Percentiles rank a stretch among this genome's conserved stretches.
Conservation (phyloP, 1,140 invertebrate species). For the Sitodiplosis mosellana region DNA sequence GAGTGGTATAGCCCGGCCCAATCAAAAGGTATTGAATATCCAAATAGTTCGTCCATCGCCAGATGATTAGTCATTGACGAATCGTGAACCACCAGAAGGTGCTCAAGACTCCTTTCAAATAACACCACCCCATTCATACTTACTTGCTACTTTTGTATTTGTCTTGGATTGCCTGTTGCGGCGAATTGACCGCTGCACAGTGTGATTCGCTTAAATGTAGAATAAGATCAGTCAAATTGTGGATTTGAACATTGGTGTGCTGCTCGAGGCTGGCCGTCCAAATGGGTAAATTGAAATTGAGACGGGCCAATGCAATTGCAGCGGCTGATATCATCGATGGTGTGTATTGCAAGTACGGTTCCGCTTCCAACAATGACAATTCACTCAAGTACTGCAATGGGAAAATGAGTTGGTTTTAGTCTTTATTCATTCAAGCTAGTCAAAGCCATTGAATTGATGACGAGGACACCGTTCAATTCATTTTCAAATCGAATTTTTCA, state of each 20-base stretch:
- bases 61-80: background rate
- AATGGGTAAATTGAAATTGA: slow-evolving; percentile 41
- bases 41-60: background rate
- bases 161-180: slow-evolving; percentile 66
- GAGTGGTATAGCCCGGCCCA: background rate
- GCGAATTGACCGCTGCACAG: slow-evolving; percentile 36
- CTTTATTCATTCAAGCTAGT: too few species aligned
- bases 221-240: slow-evolving; percentile 48
- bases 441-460: too few species aligned
- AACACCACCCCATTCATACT: too few species aligned
- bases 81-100: background rate
- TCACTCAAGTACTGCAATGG: slow-evolving; percentile 64
- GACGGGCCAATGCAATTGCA: slow-evolving; percentile 61
- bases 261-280: slow-evolving; percentile 45
- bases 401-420: too few species aligned
- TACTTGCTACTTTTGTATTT: slow-evolving; percentile 66
- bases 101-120: too few species aligned
- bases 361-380: slow-evolving; percentile 66
- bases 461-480: too few species aligned
- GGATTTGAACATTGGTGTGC: slow-evolving; percentile 46
- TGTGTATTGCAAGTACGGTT: slow-evolving; percentile 61
- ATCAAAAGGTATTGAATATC: background rate
- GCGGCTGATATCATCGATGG: slow-evolving; percentile 74
- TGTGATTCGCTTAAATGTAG: slow-evolving; percentile 49
- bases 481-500: background rate